Base-by-base conservation (phyloP, 2,888 invertebrate species). In the Nephrotoma appendiculata region DNA sequence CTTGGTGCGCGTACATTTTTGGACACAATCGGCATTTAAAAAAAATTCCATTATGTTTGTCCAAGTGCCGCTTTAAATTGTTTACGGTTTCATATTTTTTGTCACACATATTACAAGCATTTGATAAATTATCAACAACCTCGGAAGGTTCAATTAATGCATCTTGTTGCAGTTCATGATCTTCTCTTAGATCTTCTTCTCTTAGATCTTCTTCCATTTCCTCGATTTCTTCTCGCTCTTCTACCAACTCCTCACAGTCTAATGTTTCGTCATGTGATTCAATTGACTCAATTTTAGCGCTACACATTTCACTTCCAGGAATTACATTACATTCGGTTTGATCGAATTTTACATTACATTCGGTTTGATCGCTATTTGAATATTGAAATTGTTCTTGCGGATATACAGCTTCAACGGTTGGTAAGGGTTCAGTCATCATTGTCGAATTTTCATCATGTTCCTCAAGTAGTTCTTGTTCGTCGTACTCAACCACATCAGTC, bases 11-110 rank as follows among this genome's bases (percentile, higher is more conserved):
- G 41, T 86, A 86, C 6, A 19, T 57, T 86, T 86, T 86, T n/a
- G 52, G 41, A 15, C 86, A 86, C 57, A 86, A 57, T 7, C 52
- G 52, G 9, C 86, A 86, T 86, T 86, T 86, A 42, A 57, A 86
- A 19, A 41, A 41, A 44, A 86, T 7, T 2, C 86, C 86, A 42
- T 41, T 57, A 57, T 86, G 86, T 5, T 41, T 57, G 12, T 52
- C 86, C 43, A 86, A 57, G 41, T 86, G 86, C 41, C 52, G 52
- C 11, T 86, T 52, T 15, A 86, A 52, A 52, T 52, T 52, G 11
- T 52, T 86, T 57, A 44, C n/a, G 15, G 52, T 52, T 41, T 52
- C 52, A 57, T 57, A 86, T 41, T 41, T 41, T 86, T 86, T 86
- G 9, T 57, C 42, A 86, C 86, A 86, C 6, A 57, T 41, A 57